Evolutionary conservation across 2,113 vertebrate genomes (phyloP), one percentile per base, ranked within the genome.

Genomic region (Ondatra zibethicus): DNA sequence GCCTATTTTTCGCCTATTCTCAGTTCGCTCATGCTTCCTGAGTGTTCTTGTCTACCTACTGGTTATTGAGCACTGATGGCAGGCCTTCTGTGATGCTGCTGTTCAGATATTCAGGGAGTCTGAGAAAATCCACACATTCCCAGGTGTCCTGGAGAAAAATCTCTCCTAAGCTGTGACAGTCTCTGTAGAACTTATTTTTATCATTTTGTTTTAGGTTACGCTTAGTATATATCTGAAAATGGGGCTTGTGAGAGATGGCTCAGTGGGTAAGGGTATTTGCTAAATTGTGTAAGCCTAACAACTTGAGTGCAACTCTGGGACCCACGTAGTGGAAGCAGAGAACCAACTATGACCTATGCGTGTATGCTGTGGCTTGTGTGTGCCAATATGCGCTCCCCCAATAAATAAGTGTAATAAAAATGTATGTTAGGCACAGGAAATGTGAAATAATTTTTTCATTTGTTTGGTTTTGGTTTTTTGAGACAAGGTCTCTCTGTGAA

Each of bases 121-220:
- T 77, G 33, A 77, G 55, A 70, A 91, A 23, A 39, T 29, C 7
- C 50, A 29, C 58, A 14, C 55, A 75, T 25, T 21, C 70, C 73
- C 78, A 61, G 4, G 61, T 70, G 50, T 77, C 58, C 50, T 89
- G 39, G 25, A 61, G 82, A 8, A 58, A 94, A 73, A 75, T 6
- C 55, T 45, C 13, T 68, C 42, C 7, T 47, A 68, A 29, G 3
- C 50, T 68, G 36, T 77, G 29, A 81, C 39, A 66, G 58, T n/a
- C 63, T 66, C 80, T 39, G 73, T 93, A 58, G 47, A 72, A 45
- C 93, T 93, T 45, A 33, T 70, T 88, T 45, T 52, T 58, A 55
- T 45, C 65, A 42, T 72, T 85, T 0, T 81, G 31, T 82, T 93
- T 93, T 88, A 0, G 84, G 65, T 27, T 39, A 90, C 7, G 19